Evolutionary conservation across 2,888 invertebrate species (phyloP).

Genomic region (Xylota segnis): DNA sequence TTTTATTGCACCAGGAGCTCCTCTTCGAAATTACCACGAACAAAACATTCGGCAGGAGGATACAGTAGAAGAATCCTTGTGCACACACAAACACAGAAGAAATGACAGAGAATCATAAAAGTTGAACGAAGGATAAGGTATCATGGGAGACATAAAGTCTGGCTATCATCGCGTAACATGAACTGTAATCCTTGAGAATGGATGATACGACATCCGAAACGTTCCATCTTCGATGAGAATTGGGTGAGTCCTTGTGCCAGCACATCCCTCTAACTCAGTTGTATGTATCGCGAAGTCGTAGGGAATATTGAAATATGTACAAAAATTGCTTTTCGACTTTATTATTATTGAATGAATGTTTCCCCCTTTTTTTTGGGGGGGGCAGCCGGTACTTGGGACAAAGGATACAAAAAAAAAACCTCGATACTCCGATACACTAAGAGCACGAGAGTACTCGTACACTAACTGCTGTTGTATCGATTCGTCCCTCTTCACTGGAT

Average conservation of each 20-base stretch:
- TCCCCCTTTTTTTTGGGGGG: background rate
- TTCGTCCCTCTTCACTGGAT: slow-evolving; percentile 31
- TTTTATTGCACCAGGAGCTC: background rate
- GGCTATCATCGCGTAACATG: slow-evolving; percentile 61
- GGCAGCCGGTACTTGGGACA: background rate
- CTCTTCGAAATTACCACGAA: slow-evolving; percentile 15
- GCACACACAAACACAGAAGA: background rate
- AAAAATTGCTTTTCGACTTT: slow-evolving; percentile 38
- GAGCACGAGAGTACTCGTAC: background rate
- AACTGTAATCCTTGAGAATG: slow-evolving; percentile 37
- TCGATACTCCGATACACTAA: slow-evolving; percentile 8
- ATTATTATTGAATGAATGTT: slow-evolving; percentile 51
- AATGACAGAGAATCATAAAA: slow-evolving; percentile 32
- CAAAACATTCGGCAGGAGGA: slow-evolving; percentile 15
- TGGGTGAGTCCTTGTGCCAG: background rate
- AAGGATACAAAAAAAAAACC: slow-evolving; percentile 32
- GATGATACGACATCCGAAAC: background rate
- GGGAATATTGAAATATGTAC: slow-evolving; percentile 49
- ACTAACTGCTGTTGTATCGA: slow-evolving; percentile 10
- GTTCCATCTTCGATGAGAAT: background rate
- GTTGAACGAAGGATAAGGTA: slow-evolving; percentile 43
- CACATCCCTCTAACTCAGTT: background rate
- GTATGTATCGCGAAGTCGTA: slow-evolving; percentile 4
- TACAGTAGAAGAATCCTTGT: background rate
- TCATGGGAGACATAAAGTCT: slow-evolving; percentile 68